phyloP scores from a whole-genome alignment of 2,888 invertebrate genomes.

The Orchestes rusci region DNA sequence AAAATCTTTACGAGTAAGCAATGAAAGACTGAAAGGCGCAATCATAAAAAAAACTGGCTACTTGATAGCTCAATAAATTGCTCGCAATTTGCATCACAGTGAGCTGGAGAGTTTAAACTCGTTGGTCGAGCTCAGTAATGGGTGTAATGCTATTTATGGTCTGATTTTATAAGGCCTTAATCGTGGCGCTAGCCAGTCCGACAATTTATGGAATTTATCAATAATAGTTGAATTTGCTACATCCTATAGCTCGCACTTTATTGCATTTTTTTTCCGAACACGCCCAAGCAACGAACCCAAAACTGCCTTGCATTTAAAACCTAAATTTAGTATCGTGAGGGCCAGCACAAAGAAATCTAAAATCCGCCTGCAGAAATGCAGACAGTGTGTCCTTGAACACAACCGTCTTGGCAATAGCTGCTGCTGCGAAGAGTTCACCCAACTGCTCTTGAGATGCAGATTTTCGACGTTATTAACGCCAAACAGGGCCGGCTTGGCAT shows the following conservation, averaged over 20 bases:
- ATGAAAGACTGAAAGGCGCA: too few species aligned
- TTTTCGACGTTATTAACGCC: conserved; percentile 12
- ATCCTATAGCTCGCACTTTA: too few species aligned
- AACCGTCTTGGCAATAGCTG: conserved; percentile 23
- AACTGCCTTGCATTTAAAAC: conserved; percentile 19
- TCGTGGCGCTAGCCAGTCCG: too few species aligned
- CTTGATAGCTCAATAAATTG: conserved; percentile 18
- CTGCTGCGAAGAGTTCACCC: conserved; percentile 24
- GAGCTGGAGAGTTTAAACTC: conserved; percentile 13
- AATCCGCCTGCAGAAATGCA: conserved; percentile 24
- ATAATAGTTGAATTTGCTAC: too few species aligned
- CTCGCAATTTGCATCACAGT: conserved; percentile 17
- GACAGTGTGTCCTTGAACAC: conserved; percentile 25
- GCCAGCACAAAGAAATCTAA: conserved; percentile 23
- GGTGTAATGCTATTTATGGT: conserved; percentile 13
- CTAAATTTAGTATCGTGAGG: conserved; percentile 20
- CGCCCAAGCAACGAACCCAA: too few species aligned
- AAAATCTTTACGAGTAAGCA: too few species aligned
- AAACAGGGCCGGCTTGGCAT: conserved; percentile 9
- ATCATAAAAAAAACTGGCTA: conserved; percentile 8
- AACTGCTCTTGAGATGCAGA: conserved; percentile 14
- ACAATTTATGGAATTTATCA: too few species aligned
- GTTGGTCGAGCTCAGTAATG: conserved; percentile 9
- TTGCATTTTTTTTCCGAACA: too few species aligned
- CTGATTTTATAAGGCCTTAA: conserved; percentile 17